Evolutionary conservation across 2,797 vertebrate genomes (phyloP), one percentile per base, ranked within the genome.

Genomic region (Rhinophrynus dorsalis): DNA sequence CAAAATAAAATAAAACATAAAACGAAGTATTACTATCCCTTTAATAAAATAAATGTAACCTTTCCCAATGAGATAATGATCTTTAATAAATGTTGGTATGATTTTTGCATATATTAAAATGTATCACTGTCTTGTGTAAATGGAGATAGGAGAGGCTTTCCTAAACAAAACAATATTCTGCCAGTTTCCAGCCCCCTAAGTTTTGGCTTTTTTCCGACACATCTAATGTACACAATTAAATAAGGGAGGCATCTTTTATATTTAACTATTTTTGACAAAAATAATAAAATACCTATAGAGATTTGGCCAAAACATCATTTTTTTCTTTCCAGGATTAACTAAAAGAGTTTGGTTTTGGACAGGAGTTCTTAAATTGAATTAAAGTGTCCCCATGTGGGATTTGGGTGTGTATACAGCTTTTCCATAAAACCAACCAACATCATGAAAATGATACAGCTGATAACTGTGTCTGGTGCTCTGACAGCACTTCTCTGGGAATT

Each of bases 361-460:
- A 24, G 44, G 11, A 56, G 47, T 48, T n/a, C 18, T n/a, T 18
- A 33, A 15, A 35, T 21, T 45, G 17, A 70, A 63, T 48, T 27
- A 68, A 17, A 47, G 12, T 12, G 42, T 57, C 51, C 51, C 54
- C 32, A 71, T 64, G 52, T 71, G 51, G 60, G 52, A 64, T 71
- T 23, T 64, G 60, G 68, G 60, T 64, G 68, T 57, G 40, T 40
- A 32, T 57, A 60, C 38, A 57, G 67, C 33, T 61, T 26, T 58
- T 32, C 18, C 27, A 52, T 17, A 23, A 54, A 71, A 42, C 51
- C 60, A 57, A 54, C 29, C 37, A 63, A 48, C 50, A 57, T 21
- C 33, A 15, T 60, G 47, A 51, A 74, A 60, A 59, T 52, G 45
- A 74, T 59, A 74, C 12, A 27, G 48, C 45, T 61, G 37, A 72